Percentiles rank a stretch among this genome's conserved stretches.
These are phyloP conservation scores for Littorina saxatilis DNA, from an alignment of 1,140 invertebrate genomes.

Conservation along the genomic window DNA sequence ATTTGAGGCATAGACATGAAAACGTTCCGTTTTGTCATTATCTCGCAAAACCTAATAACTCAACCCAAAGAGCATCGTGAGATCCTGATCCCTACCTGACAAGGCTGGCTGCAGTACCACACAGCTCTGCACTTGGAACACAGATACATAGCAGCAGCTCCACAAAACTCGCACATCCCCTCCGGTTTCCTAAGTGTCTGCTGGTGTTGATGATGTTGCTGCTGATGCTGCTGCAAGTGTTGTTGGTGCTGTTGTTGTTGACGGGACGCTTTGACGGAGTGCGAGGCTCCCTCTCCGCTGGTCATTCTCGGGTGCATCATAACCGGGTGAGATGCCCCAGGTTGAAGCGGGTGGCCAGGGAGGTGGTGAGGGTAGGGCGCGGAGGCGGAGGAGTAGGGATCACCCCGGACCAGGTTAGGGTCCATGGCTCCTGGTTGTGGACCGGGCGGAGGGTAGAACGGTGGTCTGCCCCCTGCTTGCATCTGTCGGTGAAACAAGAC, in stretches of 20 bases:
- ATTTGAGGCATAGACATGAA: no score
- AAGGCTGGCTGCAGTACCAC: slow-evolving; percentile 48
- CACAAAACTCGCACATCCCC: slow-evolving; percentile 44
- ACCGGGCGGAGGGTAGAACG: no score
- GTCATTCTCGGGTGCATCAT: no score
- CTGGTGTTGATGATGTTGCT: slow-evolving; percentile 30
- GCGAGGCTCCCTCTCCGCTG: neutral
- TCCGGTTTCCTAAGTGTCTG: neutral
- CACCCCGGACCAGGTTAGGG: no score
- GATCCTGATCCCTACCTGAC: slow-evolving; percentile 44
- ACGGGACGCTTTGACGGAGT: no score
- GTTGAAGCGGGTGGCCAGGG: neutral
- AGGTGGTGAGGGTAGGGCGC: neutral
- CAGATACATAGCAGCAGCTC: slow-evolving; percentile 39
- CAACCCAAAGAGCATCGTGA: no score
- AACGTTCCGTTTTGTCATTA: no score
- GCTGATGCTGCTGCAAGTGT: slow-evolving; percentile 26
- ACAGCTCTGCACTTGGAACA: slow-evolving; percentile 45
- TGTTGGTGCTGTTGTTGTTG: slow-evolving; percentile 28
- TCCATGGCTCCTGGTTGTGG: no score
- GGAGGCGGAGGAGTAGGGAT: no score
- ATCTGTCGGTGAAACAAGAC: no score
- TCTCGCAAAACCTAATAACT: no score
- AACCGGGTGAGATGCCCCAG: slow-evolving; percentile 6
- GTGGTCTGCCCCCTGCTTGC: no score